Percentiles rank a stretch among this genome's conserved stretches.
These are phyloP conservation scores for Oxytorus armatus DNA, from an alignment of 2,888 invertebrate species.

Conservation along the genomic window DNA sequence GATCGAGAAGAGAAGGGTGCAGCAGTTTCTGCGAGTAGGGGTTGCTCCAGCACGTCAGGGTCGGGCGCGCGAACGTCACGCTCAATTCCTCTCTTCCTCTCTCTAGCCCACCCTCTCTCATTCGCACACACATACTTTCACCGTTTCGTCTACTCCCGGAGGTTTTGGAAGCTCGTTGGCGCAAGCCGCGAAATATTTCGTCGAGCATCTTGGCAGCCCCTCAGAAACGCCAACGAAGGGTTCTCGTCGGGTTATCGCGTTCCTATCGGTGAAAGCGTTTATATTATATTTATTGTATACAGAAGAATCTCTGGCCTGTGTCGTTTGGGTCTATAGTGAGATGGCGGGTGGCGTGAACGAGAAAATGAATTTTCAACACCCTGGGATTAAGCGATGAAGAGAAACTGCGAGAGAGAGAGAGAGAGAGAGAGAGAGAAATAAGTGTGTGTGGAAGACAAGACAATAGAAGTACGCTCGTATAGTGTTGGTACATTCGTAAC, in stretches of 20 bases:
- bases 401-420: slow-evolving; percentile 22
- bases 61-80: background rate
- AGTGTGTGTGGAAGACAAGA: slow-evolving; percentile 65
- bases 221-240: slow-evolving; percentile 24
- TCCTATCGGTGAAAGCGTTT: slow-evolving; percentile 54
- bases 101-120: background rate
- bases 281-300: slow-evolving; percentile 57
- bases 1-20: slow-evolving; percentile 26
- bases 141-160: slow-evolving; percentile 22
- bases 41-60: slow-evolving; percentile 28
- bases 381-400: background rate
- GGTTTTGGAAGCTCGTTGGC: slow-evolving; percentile 46
- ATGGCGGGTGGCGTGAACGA: slow-evolving; percentile 61
- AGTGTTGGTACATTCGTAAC: background rate
- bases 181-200: slow-evolving; percentile 42
- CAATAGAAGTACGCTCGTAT: slow-evolving; percentile 12
- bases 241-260: slow-evolving; percentile 21
- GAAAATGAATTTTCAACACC: slow-evolving; percentile 43
- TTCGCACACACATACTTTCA: slow-evolving; percentile 4
- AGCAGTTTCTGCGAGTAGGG: slow-evolving; percentile 25
- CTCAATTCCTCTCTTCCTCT: slow-evolving; percentile 14
- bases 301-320: slow-evolving; percentile 29
- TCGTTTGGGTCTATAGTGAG: slow-evolving; percentile 34
- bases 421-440: slow-evolving; percentile 54
- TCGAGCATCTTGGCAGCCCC: slow-evolving; percentile 10